phyloP scores from a whole-genome alignment of 2,113 vertebrate species.

The Sinocyclocheilus rhinocerous region DNA sequence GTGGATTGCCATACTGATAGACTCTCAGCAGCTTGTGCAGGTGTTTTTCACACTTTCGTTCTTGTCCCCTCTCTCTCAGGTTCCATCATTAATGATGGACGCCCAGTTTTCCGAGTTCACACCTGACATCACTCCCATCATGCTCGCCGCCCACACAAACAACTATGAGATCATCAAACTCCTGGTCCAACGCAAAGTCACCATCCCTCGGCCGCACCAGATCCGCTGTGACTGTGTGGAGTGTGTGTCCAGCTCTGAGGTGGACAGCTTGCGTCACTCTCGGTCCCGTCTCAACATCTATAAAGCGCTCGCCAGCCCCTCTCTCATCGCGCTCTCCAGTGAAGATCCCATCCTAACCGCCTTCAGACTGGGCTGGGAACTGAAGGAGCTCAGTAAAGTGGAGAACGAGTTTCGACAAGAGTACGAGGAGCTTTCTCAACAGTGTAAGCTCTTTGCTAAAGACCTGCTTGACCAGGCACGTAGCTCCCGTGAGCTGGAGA shows the following conservation, averaged over 20 bases:
- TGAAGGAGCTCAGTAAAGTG: conserved; percentile 97
- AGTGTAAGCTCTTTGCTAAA: conserved; percentile 96
- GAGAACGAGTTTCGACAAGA: conserved; percentile 98
- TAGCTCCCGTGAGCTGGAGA: conserved; percentile 92
- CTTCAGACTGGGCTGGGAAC: conserved; percentile 94
- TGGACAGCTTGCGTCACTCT: conserved; percentile 93
- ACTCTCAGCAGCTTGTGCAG: conserved; percentile 12
- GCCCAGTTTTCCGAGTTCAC: conserved; percentile 97
- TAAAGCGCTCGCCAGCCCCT: conserved; percentile 94
- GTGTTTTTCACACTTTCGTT: conserved; percentile 5
- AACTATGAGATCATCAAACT: conserved; percentile 99
- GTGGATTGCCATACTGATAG: conserved; percentile 2
- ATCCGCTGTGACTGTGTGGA: conserved; percentile 95
- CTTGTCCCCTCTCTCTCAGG: conserved; percentile 69
- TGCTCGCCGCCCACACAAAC: conserved; percentile 98
- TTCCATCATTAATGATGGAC: conserved; percentile 96
- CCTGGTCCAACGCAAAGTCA: conserved; percentile 90
- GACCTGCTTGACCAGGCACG: conserved; percentile 96
- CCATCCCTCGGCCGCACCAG: conserved; percentile 93
- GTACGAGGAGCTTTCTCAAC: conserved; percentile 95
- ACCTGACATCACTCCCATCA: conserved; percentile 96
- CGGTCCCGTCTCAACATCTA: conserved; percentile 95
- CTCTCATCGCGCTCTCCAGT: conserved; percentile 91
- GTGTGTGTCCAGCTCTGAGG: conserved; percentile 94
- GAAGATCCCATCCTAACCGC: conserved; percentile 85